Evolutionary conservation across 1,140 invertebrate species (phyloP), one percentile per base, ranked within the genome.

Genomic region (Drosophila persimilis): DNA sequence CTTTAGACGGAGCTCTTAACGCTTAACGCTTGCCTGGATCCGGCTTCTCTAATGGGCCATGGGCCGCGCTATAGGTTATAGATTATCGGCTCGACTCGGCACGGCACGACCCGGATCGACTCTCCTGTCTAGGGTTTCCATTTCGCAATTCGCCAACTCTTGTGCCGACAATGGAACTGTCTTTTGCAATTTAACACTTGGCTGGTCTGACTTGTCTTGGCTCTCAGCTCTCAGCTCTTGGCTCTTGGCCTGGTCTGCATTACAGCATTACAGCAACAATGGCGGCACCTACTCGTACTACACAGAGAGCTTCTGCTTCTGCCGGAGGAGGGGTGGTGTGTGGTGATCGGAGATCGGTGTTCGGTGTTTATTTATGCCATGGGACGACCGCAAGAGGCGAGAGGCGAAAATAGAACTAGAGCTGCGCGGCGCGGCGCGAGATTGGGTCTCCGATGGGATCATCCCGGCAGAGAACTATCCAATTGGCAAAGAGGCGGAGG

Each of bases 151-250:
- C 11, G 4, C 35, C 11, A 13, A 26, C 26, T 56, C 47, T 60
- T 60, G 47, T 31, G 77, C 77, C 79, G 79, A 78, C 79, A 80
- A 78, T 88, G 80, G 73, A 73, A 75, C 66, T 80, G 83, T 83
- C 84, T 83, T 80, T 88, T 89, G 66, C 84, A 89, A 89, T 89
- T 89, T 89, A 85, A 84, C 84, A 89, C 86, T 79, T 84, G 79
- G 80, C 50, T 26, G 24, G 24, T 4, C 24, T 85, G 85, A 67
- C 54, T 56, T 47, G 75, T 63, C 67, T 79, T 61, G 65, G 75
- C 22, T 24, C 5, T 5, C 17, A 17, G 17, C 17, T 63, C 67
- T 79, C 58, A 62, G n/a, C n/a, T 63, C 67, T 79, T 61, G 65
- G 75, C 24, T 24, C 5, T 5, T 24, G 5, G 24, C 3, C 24